Conservation (phyloP, 2,888 invertebrate species). For the Ormyrus nitidulus region DNA sequence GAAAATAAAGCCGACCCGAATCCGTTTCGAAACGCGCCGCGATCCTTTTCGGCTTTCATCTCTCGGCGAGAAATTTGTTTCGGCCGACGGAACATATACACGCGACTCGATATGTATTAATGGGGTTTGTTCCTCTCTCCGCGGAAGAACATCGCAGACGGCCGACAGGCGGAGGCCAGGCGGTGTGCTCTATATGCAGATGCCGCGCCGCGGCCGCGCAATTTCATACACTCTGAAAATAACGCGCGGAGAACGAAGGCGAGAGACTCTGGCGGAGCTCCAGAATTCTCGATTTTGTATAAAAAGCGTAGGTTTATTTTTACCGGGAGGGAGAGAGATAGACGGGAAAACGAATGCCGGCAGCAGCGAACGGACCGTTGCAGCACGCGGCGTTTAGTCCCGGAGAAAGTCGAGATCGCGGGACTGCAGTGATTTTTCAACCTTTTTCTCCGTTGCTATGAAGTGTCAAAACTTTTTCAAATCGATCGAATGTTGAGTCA, state of each 20-base stretch:
- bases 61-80: not conserved
- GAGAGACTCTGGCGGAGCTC: constrained; percentile 35
- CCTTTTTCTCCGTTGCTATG: too few species aligned
- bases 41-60: not conserved
- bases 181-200: too few species aligned
- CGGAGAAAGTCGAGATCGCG: not conserved
- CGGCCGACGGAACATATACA: too few species aligned
- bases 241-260: not conserved
- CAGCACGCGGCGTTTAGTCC: not conserved
- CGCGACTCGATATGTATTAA: too few species aligned
- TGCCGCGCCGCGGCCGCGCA: constrained; percentile 10
- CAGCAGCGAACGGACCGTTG: not conserved
- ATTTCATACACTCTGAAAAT: constrained; percentile 44
- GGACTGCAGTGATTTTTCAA: too few species aligned
- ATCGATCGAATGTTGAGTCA: too few species aligned
- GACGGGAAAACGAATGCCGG: not conserved
- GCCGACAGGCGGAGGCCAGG: too few species aligned
- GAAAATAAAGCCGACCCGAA: constrained; percentile 14
- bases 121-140: too few species aligned
- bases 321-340: not conserved
- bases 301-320: constrained; percentile 33
- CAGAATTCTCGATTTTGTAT: constrained; percentile 34
- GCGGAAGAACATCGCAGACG: too few species aligned
- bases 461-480: too few species aligned
- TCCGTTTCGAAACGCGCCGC: not conserved